phyloP scores from a whole-genome alignment of 53 echinoderm and acorn worm genomes.

The Paelopatides confundens region DNA sequence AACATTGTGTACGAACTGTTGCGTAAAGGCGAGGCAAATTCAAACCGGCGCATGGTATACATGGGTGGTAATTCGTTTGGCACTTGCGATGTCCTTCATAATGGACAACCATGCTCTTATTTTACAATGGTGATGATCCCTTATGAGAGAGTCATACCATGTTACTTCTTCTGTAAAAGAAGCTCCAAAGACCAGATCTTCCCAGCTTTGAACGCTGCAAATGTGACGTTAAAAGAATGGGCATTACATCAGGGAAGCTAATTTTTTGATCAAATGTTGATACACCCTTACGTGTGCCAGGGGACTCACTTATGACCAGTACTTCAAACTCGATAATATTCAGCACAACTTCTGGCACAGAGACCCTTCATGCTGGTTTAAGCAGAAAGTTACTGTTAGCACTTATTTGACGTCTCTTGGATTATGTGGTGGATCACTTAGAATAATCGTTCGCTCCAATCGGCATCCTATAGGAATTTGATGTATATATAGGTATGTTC shows the following conservation, averaged over 20 bases:
- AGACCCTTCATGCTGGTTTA: conserved; percentile 88
- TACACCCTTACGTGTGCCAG: conserved; percentile 82
- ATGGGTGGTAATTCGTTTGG: conserved; percentile 96
- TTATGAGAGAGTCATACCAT: conserved; percentile 84
- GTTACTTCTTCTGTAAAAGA: conserved; percentile 83
- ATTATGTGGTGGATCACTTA: conserved; percentile 74
- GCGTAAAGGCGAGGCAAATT: conserved; percentile 52
- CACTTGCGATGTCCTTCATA: conserved; percentile 74
- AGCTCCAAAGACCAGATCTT: conserved; percentile 85
- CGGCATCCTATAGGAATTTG: conserved; percentile 85
- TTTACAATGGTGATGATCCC: conserved; percentile 93
- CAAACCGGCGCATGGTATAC: conserved; percentile 59
- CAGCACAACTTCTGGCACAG: conserved; percentile 70
- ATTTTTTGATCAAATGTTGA: conserved; percentile 84
- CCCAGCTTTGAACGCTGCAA: conserved; percentile 66
- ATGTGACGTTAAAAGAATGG: conserved; percentile 87
- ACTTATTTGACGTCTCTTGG: conserved; percentile 65
- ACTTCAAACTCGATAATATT: conserved; percentile 66
- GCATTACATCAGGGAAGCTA: conserved; percentile 95
- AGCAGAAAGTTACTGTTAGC: conserved; percentile 84
- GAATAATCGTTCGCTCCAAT: conserved; percentile 89
- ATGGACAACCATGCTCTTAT: conserved; percentile 80
- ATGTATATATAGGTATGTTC: conserved; percentile 74
- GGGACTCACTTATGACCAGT: conserved; percentile 58
- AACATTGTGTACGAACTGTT: conserved; percentile 47